Evolutionary conservation across 2,797 vertebrate species (phyloP), one percentile per base, ranked within the genome.

Genomic region (Myotis pilosus): DNA sequence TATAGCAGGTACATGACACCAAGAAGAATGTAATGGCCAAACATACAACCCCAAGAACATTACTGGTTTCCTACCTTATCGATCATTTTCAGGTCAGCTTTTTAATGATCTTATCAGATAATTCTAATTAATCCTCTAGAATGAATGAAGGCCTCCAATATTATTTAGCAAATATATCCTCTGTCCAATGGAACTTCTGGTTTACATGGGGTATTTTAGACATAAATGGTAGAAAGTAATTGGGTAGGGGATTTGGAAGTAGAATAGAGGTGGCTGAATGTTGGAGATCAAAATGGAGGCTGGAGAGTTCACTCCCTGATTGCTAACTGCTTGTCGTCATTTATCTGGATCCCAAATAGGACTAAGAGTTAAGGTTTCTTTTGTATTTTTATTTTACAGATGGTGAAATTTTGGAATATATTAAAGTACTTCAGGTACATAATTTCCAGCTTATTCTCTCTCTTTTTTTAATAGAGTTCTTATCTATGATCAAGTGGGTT

Each of bases 51-150:
- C 6, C 6, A 74, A 78, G 38, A 62, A 80, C 23, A 4, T 28
- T 36, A 47, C n/a, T 71, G 6, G 23, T 66, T 95, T 92, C 19
- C 51, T 94, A 55, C 13, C 19, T 83, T 69, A 81, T 23, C 33
- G 19, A 82, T 87, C 57, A 87, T 92, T 83, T 87, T 9, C 0
- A 47, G 69, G 22, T 93, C 55, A 57, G 2, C 11, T 92, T 92
- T 92, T 87, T 69, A 25, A 30, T 69, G 12, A 76, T 53, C 25
- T 93, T 22, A 78, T 20, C 38, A n/a, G 64, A 93, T 93, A 80
- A 82, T 88, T 89, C 16, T 89, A 91, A 84, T 68, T 38, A 84
- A 47, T 81, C 17, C 28, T 83, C 25, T 85, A 93, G 38, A 91
- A 69, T 53, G 25, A 96, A 72, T 41, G 7, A 78, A 84, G 30